Percentiles rank a stretch among this genome's conserved stretches.
phyloP scores from a whole-genome alignment of 1,140 invertebrate genomes.

The Ceratosolen fusciceps region DNA sequence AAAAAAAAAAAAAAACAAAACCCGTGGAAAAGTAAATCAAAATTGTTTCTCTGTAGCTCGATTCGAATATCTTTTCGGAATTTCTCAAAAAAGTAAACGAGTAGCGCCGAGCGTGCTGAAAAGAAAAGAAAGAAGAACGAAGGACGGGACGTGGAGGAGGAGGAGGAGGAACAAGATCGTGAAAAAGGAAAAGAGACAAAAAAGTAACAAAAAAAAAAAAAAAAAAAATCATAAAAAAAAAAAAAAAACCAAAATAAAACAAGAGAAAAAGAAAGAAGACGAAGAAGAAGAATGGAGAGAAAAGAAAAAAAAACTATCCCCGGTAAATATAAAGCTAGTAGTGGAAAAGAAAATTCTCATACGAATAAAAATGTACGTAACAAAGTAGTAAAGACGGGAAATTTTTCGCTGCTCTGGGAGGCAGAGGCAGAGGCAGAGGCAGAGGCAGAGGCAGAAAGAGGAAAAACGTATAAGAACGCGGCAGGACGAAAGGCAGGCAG shows the following conservation, averaged over 20 bases:
- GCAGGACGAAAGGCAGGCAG: conserved; percentile 55
- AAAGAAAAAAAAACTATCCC: conserved; percentile 40
- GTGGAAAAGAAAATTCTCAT: conserved; percentile 53
- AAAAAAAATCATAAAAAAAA: too few species aligned
- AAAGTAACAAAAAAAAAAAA: too few species aligned
- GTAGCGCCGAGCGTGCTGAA: conserved; percentile 38
- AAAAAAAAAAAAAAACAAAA: conserved; percentile 32
- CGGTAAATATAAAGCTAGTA: conserved; percentile 50
- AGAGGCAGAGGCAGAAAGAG: conserved; percentile 2
- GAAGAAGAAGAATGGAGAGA: too few species aligned
- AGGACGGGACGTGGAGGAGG: too few species aligned
- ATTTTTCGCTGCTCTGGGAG: conserved; percentile 35
- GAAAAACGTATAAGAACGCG: conserved; percentile 43
- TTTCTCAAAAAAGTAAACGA: conserved; percentile 31
- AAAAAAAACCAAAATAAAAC: too few species aligned
- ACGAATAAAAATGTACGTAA: conserved; percentile 52
- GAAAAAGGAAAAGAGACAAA: too few species aligned
- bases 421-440: conserved; percentile 43
- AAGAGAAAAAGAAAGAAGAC: too few species aligned
- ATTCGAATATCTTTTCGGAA: conserved; percentile 43
- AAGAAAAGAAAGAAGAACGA: too few species aligned
- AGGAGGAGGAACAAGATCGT: too few species aligned
- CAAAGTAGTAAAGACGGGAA: conserved; percentile 50
- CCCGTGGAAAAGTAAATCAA: conserved; percentile 41
- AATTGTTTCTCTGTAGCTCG: conserved; percentile 41